These are phyloP conservation scores for Bos indicus DNA, from an alignment of 2,113 vertebrate genomes.

Conservation along the genomic window DNA sequence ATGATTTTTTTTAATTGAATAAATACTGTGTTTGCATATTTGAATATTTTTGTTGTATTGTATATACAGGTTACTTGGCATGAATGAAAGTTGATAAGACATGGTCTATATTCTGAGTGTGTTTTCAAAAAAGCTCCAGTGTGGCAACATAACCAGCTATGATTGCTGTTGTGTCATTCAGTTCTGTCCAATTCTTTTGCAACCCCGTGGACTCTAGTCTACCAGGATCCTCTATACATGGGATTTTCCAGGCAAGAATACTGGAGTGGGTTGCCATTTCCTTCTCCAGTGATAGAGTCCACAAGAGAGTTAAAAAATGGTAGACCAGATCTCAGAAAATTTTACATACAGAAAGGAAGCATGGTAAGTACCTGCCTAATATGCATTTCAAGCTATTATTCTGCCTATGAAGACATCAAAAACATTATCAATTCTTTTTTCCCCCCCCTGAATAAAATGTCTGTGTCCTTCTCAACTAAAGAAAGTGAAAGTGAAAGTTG, in stretches of 20 bases:
- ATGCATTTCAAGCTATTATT: background rate
- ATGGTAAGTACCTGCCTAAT: too few species aligned
- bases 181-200: background rate
- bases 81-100: background rate
- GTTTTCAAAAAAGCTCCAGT: background rate
- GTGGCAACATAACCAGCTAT: background rate
- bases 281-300: background rate
- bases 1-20: background rate
- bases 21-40: background rate
- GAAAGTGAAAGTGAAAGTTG: background rate
- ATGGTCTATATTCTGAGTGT: background rate
- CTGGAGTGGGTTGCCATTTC: background rate
- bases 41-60: background rate
- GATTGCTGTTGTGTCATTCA: background rate
- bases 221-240: background rate
- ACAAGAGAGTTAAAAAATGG: background rate
- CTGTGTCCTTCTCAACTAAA: background rate
- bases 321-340: background rate
- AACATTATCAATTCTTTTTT: background rate
- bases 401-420: background rate
- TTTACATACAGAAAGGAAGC: background rate
- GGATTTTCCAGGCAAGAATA: background rate
- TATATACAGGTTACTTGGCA: background rate
- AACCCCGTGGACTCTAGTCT: background rate
- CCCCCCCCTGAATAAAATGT: background rate